Conservation (phyloP, 2,797 vertebrate genomes). For the Syncerus caffer region DNA sequence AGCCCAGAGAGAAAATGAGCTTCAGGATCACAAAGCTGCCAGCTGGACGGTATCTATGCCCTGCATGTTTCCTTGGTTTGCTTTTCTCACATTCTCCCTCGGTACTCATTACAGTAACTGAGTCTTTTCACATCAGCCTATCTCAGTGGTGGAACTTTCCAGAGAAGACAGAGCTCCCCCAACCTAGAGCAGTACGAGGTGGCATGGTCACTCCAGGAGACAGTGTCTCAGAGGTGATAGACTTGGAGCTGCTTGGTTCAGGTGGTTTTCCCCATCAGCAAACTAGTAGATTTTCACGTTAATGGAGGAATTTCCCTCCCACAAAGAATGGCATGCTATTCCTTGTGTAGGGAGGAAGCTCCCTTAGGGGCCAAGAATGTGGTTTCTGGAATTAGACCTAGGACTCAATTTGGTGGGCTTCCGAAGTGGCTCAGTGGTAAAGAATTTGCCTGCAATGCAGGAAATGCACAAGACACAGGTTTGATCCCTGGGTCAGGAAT, state of each 20-base stretch:
- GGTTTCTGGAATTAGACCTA: background rate
- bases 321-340: background rate
- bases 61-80: background rate
- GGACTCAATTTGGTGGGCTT: background rate
- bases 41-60: background rate
- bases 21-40: background rate
- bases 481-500: background rate
- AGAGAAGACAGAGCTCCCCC: background rate
- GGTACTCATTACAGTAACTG: background rate
- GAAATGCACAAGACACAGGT: background rate
- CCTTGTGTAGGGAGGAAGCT: background rate
- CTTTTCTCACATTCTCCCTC: background rate
- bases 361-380: background rate
- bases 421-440: background rate
- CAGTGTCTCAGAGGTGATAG: rapidly evolving
- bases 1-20: background rate
- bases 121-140: background rate
- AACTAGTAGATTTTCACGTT: background rate
- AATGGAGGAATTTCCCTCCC: background rate
- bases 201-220: rapidly evolving
- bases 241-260: background rate
- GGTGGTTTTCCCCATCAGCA: background rate
- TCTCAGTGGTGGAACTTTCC: background rate
- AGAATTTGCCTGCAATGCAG: background rate
- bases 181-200: background rate